phyloP scores from a whole-genome alignment of 2,113 vertebrate species.

The Pelmatolapia mariae region DNA sequence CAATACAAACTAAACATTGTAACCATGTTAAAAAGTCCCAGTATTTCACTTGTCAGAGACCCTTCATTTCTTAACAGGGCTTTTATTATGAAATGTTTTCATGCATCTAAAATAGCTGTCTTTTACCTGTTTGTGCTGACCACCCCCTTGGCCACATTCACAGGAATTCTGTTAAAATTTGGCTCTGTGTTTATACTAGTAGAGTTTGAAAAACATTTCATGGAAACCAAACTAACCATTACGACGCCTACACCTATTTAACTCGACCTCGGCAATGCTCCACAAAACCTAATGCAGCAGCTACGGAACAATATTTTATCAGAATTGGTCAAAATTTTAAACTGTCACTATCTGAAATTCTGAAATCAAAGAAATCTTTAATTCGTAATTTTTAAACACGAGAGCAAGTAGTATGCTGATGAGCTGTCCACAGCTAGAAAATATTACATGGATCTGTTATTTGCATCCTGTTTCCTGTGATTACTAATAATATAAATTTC shows the following conservation, averaged over 20 bases:
- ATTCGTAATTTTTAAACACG: neutral
- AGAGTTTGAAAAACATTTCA: neutral
- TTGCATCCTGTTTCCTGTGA: neutral
- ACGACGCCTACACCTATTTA: rapidly evolving
- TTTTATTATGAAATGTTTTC: neutral
- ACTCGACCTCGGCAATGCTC: rapidly evolving
- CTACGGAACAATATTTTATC: rapidly evolving
- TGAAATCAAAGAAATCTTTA: neutral
- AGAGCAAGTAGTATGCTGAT: neutral
- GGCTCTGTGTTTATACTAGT: neutral
- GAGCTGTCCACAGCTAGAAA: neutral
- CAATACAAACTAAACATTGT: neutral
- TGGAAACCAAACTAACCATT: neutral
- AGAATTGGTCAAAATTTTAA: neutral
- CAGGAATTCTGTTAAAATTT: neutral
- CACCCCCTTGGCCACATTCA: neutral
- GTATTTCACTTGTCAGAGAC: neutral
- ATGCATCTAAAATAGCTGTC: neutral
- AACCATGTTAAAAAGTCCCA: neutral
- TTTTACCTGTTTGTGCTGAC: neutral
- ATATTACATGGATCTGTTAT: neutral
- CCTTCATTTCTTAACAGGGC: neutral
- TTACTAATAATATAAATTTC: neutral
- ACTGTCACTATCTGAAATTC: rapidly evolving
- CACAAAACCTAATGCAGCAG: neutral